These are phyloP conservation scores for Psammodynastes pulverulentus DNA, from an alignment of 2,113 vertebrate genomes.

Conservation along the genomic window DNA sequence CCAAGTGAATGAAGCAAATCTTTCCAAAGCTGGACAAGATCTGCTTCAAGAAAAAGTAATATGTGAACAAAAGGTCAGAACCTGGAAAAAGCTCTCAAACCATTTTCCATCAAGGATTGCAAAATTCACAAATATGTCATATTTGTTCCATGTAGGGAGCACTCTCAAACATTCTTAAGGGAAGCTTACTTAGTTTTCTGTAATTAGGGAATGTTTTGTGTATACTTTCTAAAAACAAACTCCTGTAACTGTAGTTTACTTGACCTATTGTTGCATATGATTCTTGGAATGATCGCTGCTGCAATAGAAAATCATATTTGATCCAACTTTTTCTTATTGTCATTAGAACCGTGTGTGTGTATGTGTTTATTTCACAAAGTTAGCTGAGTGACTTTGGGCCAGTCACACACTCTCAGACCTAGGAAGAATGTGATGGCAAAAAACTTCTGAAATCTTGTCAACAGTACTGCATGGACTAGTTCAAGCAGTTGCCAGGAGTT, in stretches of 20 bases:
- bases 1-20: constrained; percentile 72
- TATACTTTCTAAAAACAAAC: not conserved
- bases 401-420: not conserved
- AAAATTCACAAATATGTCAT: constrained; percentile 33
- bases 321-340: constrained; percentile 1
- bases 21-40: constrained; percentile 68
- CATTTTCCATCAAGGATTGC: constrained; percentile 36
- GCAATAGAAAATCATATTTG: not conserved
- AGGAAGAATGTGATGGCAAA: not conserved
- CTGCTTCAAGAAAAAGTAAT: constrained; percentile 25
- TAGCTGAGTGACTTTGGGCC: not conserved
- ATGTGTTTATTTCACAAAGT: not conserved
- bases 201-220: not conserved
- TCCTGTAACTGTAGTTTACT: not conserved
- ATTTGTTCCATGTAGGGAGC: constrained; percentile 17
- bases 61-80: constrained; percentile 41
- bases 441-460: not conserved
- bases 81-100: constrained; percentile 49
- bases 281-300: constrained; percentile 2
- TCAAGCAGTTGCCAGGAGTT: not conserved
- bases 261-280: not conserved
- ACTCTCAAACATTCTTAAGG: constrained; percentile 13
- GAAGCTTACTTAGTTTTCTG: not conserved
- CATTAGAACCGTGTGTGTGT: not conserved
- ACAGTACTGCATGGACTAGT: not conserved